Conservation (phyloP, 35 echinoderm and acorn worm genomes). For the Strongylocentrotus purpuratus region DNA sequence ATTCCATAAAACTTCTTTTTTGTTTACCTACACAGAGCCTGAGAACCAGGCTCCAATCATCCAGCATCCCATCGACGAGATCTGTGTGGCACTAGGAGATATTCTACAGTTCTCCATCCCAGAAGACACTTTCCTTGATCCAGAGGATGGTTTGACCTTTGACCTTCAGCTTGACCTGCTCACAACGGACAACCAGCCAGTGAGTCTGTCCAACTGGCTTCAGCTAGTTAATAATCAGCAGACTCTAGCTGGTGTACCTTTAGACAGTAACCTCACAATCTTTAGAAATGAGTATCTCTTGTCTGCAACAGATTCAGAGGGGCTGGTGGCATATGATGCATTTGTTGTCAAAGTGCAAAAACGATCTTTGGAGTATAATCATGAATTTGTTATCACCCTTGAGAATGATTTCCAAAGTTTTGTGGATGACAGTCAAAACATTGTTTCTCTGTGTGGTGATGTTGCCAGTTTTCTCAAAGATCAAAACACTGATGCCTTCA, state of each 20-base stretch:
- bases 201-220: conserved; percentile 44
- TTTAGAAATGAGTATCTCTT: conserved; percentile 38
- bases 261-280: conserved; percentile 24
- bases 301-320: conserved; percentile 53
- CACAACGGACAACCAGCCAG: conserved; percentile 21
- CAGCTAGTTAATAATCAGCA: conserved; percentile 42
- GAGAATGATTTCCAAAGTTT: conserved; percentile 50
- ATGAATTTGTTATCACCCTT: conserved; percentile 56
- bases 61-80: conserved; percentile 49
- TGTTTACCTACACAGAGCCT: conserved; percentile 49
- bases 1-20: background rate
- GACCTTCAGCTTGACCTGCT: conserved; percentile 47
- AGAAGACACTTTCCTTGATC: conserved; percentile 57
- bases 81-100: conserved; percentile 32
- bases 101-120: conserved; percentile 58
- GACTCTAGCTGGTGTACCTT: conserved; percentile 51
- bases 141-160: conserved; percentile 61
- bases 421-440: conserved; percentile 54
- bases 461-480: conserved; percentile 49
- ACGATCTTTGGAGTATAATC: background rate
- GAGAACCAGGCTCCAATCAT: conserved; percentile 46
- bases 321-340: conserved; percentile 56
- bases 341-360: conserved; percentile 40
- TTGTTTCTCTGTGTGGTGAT: conserved; percentile 24
- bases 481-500: conserved; percentile 25